Conservation (phyloP, 1,140 invertebrate species). For the Tetramorium parvispinum region DNA sequence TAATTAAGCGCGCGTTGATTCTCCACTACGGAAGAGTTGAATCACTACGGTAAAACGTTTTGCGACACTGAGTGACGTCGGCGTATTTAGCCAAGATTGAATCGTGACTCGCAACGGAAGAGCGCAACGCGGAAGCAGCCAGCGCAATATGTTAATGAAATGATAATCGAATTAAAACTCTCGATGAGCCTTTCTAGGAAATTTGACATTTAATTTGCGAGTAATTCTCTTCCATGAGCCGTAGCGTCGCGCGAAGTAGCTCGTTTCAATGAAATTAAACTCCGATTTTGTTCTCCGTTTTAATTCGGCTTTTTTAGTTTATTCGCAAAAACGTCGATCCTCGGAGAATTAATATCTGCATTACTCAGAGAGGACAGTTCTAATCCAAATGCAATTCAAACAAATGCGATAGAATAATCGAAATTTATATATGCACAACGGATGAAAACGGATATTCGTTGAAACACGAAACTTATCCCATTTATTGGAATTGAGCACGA, state of each 20-base stretch:
- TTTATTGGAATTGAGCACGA: background rate
- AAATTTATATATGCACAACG: background rate
- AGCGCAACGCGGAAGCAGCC: background rate
- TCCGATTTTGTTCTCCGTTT: background rate
- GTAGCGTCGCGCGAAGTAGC: background rate
- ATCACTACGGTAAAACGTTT: slow-evolving; percentile 75
- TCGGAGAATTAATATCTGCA: background rate
- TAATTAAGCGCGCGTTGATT: slow-evolving; percentile 80
- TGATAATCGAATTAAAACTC: slow-evolving; percentile 48
- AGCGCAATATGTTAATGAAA: slow-evolving; percentile 33
- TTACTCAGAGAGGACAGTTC: background rate
- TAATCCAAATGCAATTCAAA: slow-evolving; percentile 12
- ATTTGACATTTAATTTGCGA: slow-evolving; percentile 16
- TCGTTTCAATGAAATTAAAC: background rate
- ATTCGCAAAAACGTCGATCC: background rate
- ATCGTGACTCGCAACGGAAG: slow-evolving; percentile 72
- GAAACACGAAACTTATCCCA: background rate
- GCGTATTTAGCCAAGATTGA: slow-evolving; percentile 61
- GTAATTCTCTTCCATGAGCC: background rate
- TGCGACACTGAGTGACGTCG: slow-evolving; percentile 49
- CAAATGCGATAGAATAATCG: background rate
- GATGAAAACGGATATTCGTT: background rate
- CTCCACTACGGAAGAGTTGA: slow-evolving; percentile 78
- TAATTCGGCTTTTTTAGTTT: background rate
- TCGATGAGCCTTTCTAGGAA: slow-evolving; percentile 30